Conservation (phyloP, 2,797 vertebrate genomes). For the Leptodactylus fallax region DNA sequence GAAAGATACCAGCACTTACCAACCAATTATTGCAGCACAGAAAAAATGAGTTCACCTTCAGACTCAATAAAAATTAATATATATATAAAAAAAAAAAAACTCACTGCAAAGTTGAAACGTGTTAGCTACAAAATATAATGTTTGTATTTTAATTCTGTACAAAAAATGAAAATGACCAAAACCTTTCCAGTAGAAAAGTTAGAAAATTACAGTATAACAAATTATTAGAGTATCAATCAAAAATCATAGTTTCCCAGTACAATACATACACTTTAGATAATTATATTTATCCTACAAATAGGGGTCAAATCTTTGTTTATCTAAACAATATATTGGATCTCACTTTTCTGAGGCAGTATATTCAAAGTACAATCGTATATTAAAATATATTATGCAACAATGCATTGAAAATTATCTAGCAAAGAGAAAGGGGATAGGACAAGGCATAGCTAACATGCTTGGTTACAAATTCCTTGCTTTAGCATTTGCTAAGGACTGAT, state of each 20-base stretch:
- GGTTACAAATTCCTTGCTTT: too few relatives aligned
- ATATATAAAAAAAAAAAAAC: not conserved
- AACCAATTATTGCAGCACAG: not conserved
- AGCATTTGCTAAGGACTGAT: too few relatives aligned
- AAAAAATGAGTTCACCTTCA: not conserved
- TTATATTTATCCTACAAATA: not conserved
- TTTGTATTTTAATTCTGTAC: not conserved
- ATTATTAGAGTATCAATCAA: not conserved
- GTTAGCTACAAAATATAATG: not conserved
- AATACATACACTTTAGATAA: not conserved
- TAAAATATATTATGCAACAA: not conserved
- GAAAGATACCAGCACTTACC: not conserved
- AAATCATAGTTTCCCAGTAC: not conserved
- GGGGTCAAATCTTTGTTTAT: not conserved
- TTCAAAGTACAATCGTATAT: not conserved
- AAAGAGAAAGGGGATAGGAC: too few relatives aligned
- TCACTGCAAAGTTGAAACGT: too few relatives aligned
- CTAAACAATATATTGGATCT: not conserved
- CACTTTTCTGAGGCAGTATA: not conserved
- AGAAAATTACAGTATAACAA: not conserved
- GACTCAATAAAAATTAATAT: not conserved
- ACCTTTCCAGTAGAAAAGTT: not conserved
- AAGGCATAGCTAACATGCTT: too few relatives aligned
- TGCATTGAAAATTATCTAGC: too few relatives aligned
- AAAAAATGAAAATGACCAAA: not conserved